phyloP scores from a whole-genome alignment of 2,888 invertebrate species.

The Ophioninae sp. region DNA sequence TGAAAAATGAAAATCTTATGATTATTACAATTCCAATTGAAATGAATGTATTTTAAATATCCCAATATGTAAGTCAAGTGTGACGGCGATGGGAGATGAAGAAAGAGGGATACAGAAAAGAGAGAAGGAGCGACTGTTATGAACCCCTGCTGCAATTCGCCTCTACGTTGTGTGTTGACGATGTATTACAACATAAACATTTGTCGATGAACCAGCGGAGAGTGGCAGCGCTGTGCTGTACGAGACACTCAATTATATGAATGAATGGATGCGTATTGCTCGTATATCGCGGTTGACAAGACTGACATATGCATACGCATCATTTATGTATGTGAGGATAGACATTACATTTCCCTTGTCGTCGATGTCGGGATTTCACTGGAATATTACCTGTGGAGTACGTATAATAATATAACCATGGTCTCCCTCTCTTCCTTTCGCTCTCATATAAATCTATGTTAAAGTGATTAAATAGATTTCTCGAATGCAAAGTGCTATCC shows the following conservation, averaged over 20 bases:
- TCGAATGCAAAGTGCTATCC: too few relatives aligned
- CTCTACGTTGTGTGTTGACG: conserved; percentile 17
- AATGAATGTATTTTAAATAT: not conserved
- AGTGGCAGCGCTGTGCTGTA: conserved; percentile 1
- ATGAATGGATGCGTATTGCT: conserved; percentile 42
- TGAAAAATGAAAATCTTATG: not conserved
- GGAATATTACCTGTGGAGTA: not conserved
- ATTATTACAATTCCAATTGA: not conserved
- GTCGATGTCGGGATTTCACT: not conserved
- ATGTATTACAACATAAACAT: conserved; percentile 33
- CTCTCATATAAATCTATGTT: too few relatives aligned
- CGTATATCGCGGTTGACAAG: conserved; percentile 29
- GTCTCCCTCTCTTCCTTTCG: too few relatives aligned
- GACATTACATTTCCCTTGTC: conserved; percentile 34
- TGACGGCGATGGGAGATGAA: too few relatives aligned
- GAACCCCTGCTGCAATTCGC: not conserved
- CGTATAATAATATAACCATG: not conserved
- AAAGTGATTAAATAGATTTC: too few relatives aligned
- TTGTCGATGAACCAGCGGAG: conserved; percentile 44
- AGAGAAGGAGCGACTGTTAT: not conserved
- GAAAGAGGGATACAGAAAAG: not conserved
- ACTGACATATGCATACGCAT: conserved; percentile 3
- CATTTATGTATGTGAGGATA: not conserved
- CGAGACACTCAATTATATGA: conserved; percentile 41
- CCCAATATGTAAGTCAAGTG: too few relatives aligned